Evolutionary conservation across 2,888 invertebrate species (phyloP).

Genomic region (Phrixothrix hirtus): DNA sequence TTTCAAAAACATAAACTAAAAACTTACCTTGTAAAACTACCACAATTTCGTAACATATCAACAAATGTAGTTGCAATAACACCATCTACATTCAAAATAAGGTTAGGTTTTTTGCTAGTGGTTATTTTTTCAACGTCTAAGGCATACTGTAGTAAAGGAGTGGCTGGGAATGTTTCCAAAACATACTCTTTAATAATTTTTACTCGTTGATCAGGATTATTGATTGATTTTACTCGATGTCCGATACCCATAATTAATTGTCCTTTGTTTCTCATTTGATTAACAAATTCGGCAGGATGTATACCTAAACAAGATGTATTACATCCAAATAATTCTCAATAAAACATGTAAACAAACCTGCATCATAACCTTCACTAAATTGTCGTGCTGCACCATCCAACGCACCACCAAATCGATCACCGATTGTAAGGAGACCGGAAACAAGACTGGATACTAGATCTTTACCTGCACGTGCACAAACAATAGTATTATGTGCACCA

Average conservation of each 20-base stretch:
- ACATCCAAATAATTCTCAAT: too few species aligned
- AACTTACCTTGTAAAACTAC: conserved; percentile 84
- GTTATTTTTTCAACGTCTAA: conserved; percentile 98
- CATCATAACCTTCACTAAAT: conserved; percentile 96
- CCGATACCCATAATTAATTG: conserved; percentile 99
- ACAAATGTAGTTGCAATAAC: conserved; percentile 98
- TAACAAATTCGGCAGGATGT: conserved; percentile 98
- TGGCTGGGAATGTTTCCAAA: conserved; percentile 88
- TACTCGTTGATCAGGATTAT: conserved; percentile 98
- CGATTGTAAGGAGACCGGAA: conserved; percentile 95
- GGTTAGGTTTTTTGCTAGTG: conserved; percentile 99
- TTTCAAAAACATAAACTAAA: not conserved
- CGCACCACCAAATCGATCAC: conserved; percentile 98
- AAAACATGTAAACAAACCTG: conserved; percentile 58
- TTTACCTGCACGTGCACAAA: conserved; percentile 97
- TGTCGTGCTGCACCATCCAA: conserved; percentile 96
- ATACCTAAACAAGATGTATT: too few species aligned
- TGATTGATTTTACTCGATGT: conserved; percentile 87
- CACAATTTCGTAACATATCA: conserved; percentile 91
- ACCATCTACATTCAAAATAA: conserved; percentile 98
- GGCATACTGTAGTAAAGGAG: conserved; percentile 93
- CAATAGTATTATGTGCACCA: conserved; percentile 96
- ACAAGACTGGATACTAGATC: conserved; percentile 93
- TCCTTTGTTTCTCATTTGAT: conserved; percentile 94
- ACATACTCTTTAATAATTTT: conserved; percentile 97